Base-by-base conservation (phyloP, 2,797 vertebrate species). In the Macropodus opercularis region DNA sequence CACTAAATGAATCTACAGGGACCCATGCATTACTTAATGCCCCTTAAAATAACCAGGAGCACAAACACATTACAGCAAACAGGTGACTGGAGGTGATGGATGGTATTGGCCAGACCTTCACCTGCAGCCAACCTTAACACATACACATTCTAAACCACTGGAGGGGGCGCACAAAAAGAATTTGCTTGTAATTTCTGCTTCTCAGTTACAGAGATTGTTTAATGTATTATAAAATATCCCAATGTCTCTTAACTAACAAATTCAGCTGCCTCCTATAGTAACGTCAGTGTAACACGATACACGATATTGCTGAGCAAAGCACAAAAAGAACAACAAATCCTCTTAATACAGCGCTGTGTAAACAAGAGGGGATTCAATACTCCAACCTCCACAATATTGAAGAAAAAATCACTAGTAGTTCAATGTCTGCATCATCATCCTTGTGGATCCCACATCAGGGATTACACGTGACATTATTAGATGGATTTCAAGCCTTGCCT, bases 401-500 rank as follows among this genome's bases (percentile, higher is more conserved):
- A 47, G 24, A 57, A 63, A 36, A 73, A 66, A 70, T 69, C 75
- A 55, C 27, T 17, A 29, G 18, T 36, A 42, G 35, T 31, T 79
- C 72, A 44, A 38, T 1, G 31, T 46, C 74, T 65, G 65, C 66
- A 62, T 72, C 53, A 63, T 65, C 59, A 53, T 82, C 63, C 69
- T 56, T 54, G 62, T 55, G 51, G 64, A 76, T 72, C 57, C 40
- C 54, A 69, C 68, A 48, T 55, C 19, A 3, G 68, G 75, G 84
- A 81, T 83, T 75, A 80, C 19, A 34, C 34, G 73, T 29, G 2
- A 77, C 60, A 69, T 79, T 81, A 85, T 79, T 72, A 73, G 63
- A 74, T 73, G 49, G 66, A 81, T 86, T 78, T 82, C 61, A 38
- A 73, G 66, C 63, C 60, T 72, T 36, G 72, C 82, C 81, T 72